Conservation (phyloP, 2,888 invertebrate species). For the Tricholauxania praeusta region DNA sequence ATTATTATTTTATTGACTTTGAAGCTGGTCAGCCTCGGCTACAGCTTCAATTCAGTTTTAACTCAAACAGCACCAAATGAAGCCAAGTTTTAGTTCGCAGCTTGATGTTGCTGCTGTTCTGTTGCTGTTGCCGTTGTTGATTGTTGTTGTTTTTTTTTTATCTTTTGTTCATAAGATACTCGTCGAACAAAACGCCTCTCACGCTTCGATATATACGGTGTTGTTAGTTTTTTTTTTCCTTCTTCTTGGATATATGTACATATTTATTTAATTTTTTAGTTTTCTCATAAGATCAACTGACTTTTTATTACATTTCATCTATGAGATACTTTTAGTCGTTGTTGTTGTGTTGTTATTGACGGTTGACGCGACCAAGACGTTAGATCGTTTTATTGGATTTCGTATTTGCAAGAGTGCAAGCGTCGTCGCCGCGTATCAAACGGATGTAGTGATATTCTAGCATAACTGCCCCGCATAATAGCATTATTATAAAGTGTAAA, state of each 20-base stretch:
- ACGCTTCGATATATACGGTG: slow-evolving; percentile 6
- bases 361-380: slow-evolving; percentile 1
- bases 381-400: too few relatives aligned
- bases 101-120: slow-evolving; percentile 18
- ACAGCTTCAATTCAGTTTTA: slow-evolving; percentile 6
- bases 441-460: too few relatives aligned
- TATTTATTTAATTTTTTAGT: slow-evolving; percentile 16
- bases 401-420: too few relatives aligned
- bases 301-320: slow-evolving; percentile 30
- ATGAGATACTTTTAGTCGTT: slow-evolving; percentile 36
- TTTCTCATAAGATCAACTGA: slow-evolving; percentile 25
- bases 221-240: slow-evolving; percentile 14
- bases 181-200: slow-evolving; percentile 5
- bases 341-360: slow-evolving; percentile 34
- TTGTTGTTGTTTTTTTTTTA: slow-evolving; percentile 12
- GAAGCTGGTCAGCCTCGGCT: neutral
- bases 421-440: too few relatives aligned
- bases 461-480: too few relatives aligned
- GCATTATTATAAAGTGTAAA: too few relatives aligned
- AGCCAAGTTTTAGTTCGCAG: slow-evolving; percentile 28
- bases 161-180: neutral
- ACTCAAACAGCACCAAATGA: slow-evolving; percentile 2
- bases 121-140: neutral
- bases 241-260: slow-evolving; percentile 2
- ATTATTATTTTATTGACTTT: slow-evolving; percentile 34